Conservation (phyloP, 2,888 invertebrate genomes). For the Meghimatium bilineatum region DNA sequence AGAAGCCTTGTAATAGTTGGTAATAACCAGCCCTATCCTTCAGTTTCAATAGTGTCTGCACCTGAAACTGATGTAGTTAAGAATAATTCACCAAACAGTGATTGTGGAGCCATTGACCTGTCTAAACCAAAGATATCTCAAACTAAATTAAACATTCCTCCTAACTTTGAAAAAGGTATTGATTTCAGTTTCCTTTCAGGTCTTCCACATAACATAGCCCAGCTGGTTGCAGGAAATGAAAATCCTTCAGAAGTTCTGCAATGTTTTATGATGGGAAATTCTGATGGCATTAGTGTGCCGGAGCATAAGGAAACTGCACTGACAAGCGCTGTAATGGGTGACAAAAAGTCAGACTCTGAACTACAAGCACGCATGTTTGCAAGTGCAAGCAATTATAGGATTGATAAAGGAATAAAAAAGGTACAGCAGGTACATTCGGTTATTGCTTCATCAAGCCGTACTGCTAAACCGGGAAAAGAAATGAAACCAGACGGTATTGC, state of each 20-base stretch:
- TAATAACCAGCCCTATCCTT: slow-evolving; percentile 1
- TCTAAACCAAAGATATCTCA: slow-evolving; percentile 38
- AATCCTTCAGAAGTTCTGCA: slow-evolving; percentile 28
- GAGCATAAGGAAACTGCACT: neutral
- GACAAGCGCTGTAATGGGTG: neutral
- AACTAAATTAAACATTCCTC: neutral
- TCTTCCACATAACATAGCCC: slow-evolving; percentile 24
- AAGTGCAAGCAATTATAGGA: slow-evolving; percentile 42
- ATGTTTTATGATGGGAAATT: slow-evolving; percentile 19
- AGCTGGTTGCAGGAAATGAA: slow-evolving; percentile 11
- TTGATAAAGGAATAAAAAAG: slow-evolving; percentile 7
- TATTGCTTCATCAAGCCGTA: slow-evolving; percentile 30
- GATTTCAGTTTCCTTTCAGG: slow-evolving; percentile 20
- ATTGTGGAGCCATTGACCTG: slow-evolving; percentile 49
- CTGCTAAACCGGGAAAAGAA: neutral
- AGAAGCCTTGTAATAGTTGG: slow-evolving; percentile 19
- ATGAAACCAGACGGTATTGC: neutral
- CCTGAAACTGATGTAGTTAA: neutral
- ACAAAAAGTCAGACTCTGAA: slow-evolving; percentile 37
- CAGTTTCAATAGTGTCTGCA: neutral
- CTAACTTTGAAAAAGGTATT: slow-evolving; percentile 4
- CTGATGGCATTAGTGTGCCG: neutral
- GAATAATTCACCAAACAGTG: slow-evolving; percentile 12
- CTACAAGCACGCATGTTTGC: slow-evolving; percentile 48
- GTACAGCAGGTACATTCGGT: slow-evolving; percentile 34